phyloP scores from a whole-genome alignment of 2,888 invertebrate species.

The Chrysolina haemoptera region DNA sequence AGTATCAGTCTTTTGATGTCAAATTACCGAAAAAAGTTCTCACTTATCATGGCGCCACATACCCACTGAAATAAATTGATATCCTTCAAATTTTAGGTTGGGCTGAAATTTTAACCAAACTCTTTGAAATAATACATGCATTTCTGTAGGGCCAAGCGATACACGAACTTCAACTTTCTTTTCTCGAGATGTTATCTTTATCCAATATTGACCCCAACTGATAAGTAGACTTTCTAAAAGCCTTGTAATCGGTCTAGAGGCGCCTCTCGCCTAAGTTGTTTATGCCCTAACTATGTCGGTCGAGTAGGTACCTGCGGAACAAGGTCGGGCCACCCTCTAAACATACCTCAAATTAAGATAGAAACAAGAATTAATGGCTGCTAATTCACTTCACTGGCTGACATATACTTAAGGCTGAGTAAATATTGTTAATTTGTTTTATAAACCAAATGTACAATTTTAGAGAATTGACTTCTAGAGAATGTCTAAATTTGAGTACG shows the following conservation, averaged over 20 bases:
- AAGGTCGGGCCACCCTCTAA: conserved; percentile 15
- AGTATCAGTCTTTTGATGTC: no score
- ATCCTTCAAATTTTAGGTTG: no score
- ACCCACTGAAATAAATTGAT: no score
- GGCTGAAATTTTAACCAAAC: no score
- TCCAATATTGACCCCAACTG: conserved; percentile 38
- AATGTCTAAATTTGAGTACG: no score
- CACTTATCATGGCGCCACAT: no score
- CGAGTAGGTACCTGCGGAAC: conserved; percentile 39
- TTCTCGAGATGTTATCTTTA: conserved; percentile 10
- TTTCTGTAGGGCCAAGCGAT: no score
- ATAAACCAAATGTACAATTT: not conserved
- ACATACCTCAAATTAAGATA: conserved; percentile 13
- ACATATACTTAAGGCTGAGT: not conserved
- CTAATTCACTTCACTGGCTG: conserved; percentile 3
- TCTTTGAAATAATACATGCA: no score
- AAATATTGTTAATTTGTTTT: not conserved
- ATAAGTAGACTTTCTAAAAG: conserved; percentile 43
- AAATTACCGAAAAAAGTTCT: no score
- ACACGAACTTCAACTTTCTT: not conserved
- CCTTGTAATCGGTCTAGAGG: conserved; percentile 43
- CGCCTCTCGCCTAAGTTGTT: conserved; percentile 49
- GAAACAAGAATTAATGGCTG: conserved; percentile 3
- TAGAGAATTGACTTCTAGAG: no score
- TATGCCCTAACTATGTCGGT: conserved; percentile 39